A percentile compares a stretch with the other conserved stretches of the same genome.
Evolutionary conservation across 2,797 vertebrate genomes (phyloP).

Genomic region (Cheirogaleus major): DNA sequence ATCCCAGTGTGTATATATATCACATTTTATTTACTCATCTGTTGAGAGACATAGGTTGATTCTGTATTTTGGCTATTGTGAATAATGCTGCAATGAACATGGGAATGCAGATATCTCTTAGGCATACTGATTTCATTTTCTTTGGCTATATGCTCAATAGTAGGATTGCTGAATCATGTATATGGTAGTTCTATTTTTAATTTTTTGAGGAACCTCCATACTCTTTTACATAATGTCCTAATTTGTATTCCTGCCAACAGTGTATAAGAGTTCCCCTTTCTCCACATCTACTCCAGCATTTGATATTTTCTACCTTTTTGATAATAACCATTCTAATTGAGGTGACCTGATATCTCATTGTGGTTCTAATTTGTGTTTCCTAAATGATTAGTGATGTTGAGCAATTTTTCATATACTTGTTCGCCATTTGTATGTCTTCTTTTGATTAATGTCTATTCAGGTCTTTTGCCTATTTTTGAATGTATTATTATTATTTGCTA

Average conservation of each 20-base stretch:
- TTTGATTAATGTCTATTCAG: not conserved
- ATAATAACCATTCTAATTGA: not conserved
- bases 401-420: not conserved
- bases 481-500: not conserved
- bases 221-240: not conserved
- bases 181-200: not conserved
- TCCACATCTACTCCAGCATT: not conserved
- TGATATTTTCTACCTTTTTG: not conserved
- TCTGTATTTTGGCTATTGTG: not conserved
- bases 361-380: not conserved
- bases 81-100: not conserved
- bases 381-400: not conserved
- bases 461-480: not conserved
- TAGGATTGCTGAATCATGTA: not conserved
- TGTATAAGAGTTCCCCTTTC: not conserved
- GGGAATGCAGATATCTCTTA: not conserved
- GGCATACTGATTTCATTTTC: not conserved
- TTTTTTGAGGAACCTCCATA: not conserved
- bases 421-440: not conserved
- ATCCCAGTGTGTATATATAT: not conserved
- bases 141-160: not conserved
- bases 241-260: not conserved
- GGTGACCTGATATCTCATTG: not conserved
- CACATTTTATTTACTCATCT: not conserved
- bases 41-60: not conserved